Percentiles rank a stretch among this genome's conserved stretches.
Conservation (phyloP, 2,888 invertebrate genomes). For the Imbricaverruca yamaguchii region DNA sequence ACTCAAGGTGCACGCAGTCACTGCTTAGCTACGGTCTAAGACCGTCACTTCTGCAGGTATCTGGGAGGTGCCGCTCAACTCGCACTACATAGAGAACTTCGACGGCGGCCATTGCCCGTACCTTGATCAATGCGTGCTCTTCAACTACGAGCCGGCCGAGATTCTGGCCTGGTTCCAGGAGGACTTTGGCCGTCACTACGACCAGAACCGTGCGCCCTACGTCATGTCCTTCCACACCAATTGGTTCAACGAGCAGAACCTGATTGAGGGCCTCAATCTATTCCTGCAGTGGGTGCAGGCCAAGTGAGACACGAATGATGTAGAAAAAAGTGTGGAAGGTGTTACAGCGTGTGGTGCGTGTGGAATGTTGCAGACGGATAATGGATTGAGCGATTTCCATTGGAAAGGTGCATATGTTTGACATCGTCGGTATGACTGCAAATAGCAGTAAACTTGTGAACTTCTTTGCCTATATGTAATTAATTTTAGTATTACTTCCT, state of each 20-base stretch:
- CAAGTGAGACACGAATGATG: constrained; percentile 48
- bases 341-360: no score
- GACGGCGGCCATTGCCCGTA: constrained; percentile 90
- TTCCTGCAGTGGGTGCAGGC: constrained; percentile 73
- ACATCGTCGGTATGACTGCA: no score
- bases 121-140: constrained; percentile 82
- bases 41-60: constrained; percentile 51
- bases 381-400: no score
- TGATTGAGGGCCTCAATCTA: constrained; percentile 72
- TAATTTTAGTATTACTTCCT: no score
- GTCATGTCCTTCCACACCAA: constrained; percentile 96
- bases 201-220: constrained; percentile 57
- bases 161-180: constrained; percentile 76
- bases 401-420: no score
- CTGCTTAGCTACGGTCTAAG: no score
- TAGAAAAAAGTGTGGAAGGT: no score
- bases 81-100: constrained; percentile 74
- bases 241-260: constrained; percentile 85
- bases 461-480: no score
- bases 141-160: constrained; percentile 61
- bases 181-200: constrained; percentile 72
- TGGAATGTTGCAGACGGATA: no score
- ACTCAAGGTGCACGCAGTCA: no score
- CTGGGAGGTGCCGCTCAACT: constrained; percentile 88
- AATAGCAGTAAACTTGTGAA: no score